phyloP scores from a whole-genome alignment of 2,113 vertebrate genomes.

The Lepus timidus region DNA sequence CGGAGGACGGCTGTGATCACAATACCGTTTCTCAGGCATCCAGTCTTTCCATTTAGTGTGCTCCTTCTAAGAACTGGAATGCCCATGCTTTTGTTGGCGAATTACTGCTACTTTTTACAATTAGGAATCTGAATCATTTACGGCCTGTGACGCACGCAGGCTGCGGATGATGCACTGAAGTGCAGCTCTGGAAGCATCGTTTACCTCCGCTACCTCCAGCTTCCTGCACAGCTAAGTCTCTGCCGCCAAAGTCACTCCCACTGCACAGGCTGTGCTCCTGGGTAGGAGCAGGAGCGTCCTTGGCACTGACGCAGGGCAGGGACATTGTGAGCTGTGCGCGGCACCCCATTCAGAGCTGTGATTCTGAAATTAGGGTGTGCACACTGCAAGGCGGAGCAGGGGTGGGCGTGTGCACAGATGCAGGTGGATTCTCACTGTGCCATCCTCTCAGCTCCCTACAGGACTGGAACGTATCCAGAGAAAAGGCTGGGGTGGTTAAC shows the following conservation, averaged over 20 bases:
- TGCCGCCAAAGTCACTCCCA: neutral
- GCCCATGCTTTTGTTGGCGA: constrained; percentile 46
- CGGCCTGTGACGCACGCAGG: constrained; percentile 3
- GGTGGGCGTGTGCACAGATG: too few relatives aligned
- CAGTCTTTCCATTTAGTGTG: constrained; percentile 25
- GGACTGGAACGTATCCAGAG: neutral
- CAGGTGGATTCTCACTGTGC: neutral
- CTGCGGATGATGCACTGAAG: neutral
- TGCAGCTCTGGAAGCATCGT: constrained; percentile 30
- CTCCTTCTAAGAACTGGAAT: constrained; percentile 58
- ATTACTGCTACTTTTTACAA: constrained; percentile 33
- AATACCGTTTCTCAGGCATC: constrained; percentile 4
- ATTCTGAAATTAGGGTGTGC: neutral
- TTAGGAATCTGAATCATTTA: constrained; percentile 53
- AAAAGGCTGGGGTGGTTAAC: neutral
- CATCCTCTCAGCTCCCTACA: neutral
- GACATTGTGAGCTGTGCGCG: neutral
- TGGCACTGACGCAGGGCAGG: neutral
- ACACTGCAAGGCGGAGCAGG: neutral
- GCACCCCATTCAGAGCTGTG: neutral
- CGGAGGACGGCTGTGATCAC: neutral
- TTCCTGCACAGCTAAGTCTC: neutral
- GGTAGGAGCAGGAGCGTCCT: neutral
- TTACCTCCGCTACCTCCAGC: neutral
- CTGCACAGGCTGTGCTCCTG: neutral